phyloP scores from a whole-genome alignment of 2,888 invertebrate species.

The Coenonympha arcania region DNA sequence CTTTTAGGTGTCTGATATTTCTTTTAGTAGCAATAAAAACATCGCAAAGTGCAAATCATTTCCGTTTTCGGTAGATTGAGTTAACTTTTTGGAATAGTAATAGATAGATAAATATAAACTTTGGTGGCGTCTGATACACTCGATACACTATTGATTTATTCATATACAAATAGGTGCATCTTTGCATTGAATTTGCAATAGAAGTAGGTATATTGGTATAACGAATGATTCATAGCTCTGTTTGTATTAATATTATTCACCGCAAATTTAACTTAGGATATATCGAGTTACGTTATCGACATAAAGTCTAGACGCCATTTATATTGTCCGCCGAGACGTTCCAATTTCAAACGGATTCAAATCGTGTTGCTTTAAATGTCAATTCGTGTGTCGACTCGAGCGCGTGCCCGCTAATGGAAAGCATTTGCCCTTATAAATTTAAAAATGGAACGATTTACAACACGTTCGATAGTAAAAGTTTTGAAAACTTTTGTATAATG shows the following conservation, averaged over 20 bases:
- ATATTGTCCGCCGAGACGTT: conserved; percentile 52
- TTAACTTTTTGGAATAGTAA: not conserved
- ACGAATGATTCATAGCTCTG: conserved; percentile 3
- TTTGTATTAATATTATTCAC: conserved; percentile 11
- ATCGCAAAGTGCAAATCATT: not conserved
- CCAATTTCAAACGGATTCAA: conserved; percentile 59
- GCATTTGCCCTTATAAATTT: conserved; percentile 55
- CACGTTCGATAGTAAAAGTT: conserved; percentile 1
- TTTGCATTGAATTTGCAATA: not conserved
- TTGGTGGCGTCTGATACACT: no score
- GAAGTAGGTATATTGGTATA: not conserved
- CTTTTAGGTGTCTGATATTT: no score
- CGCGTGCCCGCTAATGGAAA: conserved; percentile 72
- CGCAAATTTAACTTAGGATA: conserved; percentile 22
- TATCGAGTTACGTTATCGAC: conserved; percentile 41
- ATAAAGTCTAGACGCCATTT: conserved; percentile 66
- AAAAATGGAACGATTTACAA: conserved; percentile 41
- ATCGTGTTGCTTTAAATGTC: conserved; percentile 67
- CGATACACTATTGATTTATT: not conserved
- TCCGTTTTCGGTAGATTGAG: not conserved
- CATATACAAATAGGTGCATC: not conserved
- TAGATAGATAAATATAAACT: no score
- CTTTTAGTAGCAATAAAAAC: no score
- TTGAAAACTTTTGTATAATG: conserved; percentile 13
- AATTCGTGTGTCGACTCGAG: conserved; percentile 64